Conservation (phyloP, 37 sponge, comb jelly and placozoan species). For the Halisarca cf. caerulea region DNA sequence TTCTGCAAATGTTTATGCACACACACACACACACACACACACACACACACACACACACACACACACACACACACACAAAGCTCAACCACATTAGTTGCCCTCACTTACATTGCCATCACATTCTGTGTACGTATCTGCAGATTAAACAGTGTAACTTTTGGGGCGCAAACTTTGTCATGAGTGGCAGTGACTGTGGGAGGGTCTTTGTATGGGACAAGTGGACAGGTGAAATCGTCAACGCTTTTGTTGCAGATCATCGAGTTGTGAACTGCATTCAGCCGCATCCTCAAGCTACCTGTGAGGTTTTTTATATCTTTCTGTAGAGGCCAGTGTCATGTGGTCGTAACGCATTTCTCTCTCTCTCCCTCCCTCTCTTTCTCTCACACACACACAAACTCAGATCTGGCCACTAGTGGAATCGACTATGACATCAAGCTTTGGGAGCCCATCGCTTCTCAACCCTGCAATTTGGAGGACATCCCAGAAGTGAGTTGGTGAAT, state of each 20-base stretch:
- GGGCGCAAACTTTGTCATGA: conserved; percentile 77
- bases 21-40: background rate
- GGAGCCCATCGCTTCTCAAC: conserved; percentile 57
- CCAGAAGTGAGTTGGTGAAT: conserved; percentile 32
- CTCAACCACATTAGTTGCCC: too few relatives aligned
- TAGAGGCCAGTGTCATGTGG: too few relatives aligned
- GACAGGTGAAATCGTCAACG: conserved; percentile 74
- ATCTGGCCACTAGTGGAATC: conserved; percentile 87
- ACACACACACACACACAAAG: too few relatives aligned
- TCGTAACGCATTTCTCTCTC: too few relatives aligned
- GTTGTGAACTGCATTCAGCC: conserved; percentile 98
- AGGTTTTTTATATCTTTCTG: background rate
- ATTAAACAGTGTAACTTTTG: conserved; percentile 91
- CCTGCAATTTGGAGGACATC: conserved; percentile 40
- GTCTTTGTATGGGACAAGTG: conserved; percentile 92
- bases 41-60: too few relatives aligned
- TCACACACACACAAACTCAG: too few relatives aligned
- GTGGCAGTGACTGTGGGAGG: conserved; percentile 93
- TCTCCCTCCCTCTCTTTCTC: too few relatives aligned
- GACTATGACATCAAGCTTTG: conserved; percentile 89
- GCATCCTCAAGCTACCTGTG: conserved; percentile 76
- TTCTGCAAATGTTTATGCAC: too few relatives aligned
- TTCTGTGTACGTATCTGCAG: conserved; percentile 20
- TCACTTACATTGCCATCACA: background rate
- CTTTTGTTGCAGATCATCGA: conserved; percentile 74